Evolutionary conservation across 2,888 invertebrate species (phyloP).

Genomic region (Augochlorella aurata): DNA sequence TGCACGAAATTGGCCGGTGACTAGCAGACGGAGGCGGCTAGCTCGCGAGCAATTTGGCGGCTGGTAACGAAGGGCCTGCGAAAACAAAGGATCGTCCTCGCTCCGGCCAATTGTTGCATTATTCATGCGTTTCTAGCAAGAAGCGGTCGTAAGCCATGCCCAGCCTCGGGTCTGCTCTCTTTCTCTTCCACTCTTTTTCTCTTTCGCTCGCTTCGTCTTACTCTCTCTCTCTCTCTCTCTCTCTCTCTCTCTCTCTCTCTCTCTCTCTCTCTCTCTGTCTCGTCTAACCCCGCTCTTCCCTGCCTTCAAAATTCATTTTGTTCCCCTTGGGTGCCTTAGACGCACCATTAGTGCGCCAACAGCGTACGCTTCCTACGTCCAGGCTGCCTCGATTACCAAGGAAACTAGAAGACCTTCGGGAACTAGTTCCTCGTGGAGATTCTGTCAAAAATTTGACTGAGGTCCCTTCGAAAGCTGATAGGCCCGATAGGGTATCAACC

Average conservation of each 20-base stretch:
- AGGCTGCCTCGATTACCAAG: constrained; percentile 62
- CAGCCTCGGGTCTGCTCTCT: constrained; percentile 56
- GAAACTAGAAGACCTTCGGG: constrained; percentile 56
- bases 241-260: constrained; percentile 15
- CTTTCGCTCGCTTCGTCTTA: constrained; percentile 21
- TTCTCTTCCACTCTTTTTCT: constrained; percentile 42
- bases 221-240: background rate
- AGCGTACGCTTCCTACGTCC: constrained; percentile 38
- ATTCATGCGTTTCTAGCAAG: constrained; percentile 74
- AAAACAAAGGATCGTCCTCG: constrained; percentile 72
- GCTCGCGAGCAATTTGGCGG: constrained; percentile 77
- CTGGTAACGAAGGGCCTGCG: constrained; percentile 76
- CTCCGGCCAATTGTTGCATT: constrained; percentile 72
- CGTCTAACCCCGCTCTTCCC: constrained; percentile 1
- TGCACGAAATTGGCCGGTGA: constrained; percentile 66
- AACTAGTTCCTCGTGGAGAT: constrained; percentile 47
- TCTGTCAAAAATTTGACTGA: constrained; percentile 51
- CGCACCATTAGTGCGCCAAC: constrained; percentile 67
- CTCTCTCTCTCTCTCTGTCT: constrained; percentile 32
- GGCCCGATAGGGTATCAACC: constrained; percentile 23
- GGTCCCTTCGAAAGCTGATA: constrained; percentile 17
- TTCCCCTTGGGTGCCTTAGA: constrained; percentile 65
- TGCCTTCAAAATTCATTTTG: constrained; percentile 71
- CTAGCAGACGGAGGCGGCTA: constrained; percentile 66
- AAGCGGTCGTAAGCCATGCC: constrained; percentile 69